phyloP scores from a whole-genome alignment of 2,888 invertebrate genomes.

The Nephrotoma guestfalica region DNA sequence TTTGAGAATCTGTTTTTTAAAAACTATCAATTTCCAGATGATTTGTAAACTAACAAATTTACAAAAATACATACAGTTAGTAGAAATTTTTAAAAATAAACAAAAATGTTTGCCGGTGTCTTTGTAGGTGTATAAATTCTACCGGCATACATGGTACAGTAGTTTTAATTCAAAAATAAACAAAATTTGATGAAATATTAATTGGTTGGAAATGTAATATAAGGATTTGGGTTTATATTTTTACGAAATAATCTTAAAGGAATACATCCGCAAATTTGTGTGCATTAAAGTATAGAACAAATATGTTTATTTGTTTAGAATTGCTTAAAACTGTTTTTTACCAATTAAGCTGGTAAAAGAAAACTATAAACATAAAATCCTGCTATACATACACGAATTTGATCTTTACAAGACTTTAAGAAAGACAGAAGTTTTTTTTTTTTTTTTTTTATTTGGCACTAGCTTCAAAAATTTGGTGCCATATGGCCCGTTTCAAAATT shows the following conservation, averaged over 20 bases:
- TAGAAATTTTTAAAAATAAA: neutral
- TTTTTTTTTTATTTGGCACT: too few relatives aligned
- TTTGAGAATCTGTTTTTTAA: neutral
- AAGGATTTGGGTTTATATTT: neutral
- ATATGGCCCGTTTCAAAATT: too few relatives aligned
- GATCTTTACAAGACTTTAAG: too few relatives aligned
- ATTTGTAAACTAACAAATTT: neutral
- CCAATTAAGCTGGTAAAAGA: too few relatives aligned
- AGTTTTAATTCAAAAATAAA: neutral
- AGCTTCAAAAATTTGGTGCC: too few relatives aligned
- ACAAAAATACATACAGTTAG: neutral
- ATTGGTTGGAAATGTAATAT: neutral
- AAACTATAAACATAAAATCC: too few relatives aligned
- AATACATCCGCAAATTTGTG: neutral
- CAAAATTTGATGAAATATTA: neutral
- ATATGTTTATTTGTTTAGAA: too few relatives aligned
- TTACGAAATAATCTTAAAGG: neutral
- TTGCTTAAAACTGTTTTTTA: neutral
- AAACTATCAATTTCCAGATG: neutral
- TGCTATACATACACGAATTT: too few relatives aligned
- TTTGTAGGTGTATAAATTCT: neutral
- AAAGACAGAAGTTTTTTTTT: too few relatives aligned
- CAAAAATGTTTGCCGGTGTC: neutral
- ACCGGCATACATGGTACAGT: neutral
- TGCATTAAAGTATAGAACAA: neutral